Evolutionary conservation across 2,797 vertebrate genomes (phyloP).

Genomic region (Knipowitschia caucasica): DNA sequence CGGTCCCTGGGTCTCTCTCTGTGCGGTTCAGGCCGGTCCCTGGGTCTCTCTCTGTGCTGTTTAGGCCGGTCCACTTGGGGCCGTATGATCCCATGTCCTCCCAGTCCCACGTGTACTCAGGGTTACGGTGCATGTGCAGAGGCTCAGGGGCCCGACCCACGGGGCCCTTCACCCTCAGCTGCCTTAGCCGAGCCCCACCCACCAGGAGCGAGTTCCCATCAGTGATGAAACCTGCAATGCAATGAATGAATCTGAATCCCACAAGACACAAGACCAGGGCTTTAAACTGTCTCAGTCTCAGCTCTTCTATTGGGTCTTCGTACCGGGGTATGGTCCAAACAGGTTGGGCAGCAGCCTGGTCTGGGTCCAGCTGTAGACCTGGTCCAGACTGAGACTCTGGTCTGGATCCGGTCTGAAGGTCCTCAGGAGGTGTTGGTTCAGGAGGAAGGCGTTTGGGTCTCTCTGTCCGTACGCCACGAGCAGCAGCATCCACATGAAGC

Average conservation of each 20-base stretch:
- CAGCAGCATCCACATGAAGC: conserved; percentile 90
- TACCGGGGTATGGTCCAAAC: conserved; percentile 84
- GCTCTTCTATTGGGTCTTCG: too few relatives aligned
- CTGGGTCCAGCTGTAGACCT: conserved; percentile 85
- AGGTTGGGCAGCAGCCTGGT: conserved; percentile 80
- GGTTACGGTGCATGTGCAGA: conserved; percentile 65
- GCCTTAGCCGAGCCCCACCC: conserved; percentile 85
- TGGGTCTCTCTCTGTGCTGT: conserved; percentile 63
- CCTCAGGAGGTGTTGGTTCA: conserved; percentile 86
- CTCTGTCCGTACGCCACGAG: conserved; percentile 86
- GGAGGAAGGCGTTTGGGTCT: conserved; percentile 84
- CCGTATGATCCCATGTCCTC: conserved; percentile 82
- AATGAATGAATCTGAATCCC: too few relatives aligned
- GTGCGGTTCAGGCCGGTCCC: conserved; percentile 38
- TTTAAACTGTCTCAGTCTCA: too few relatives aligned
- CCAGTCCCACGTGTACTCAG: conserved; percentile 79
- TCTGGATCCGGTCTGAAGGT: conserved; percentile 33
- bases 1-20: too few relatives aligned
- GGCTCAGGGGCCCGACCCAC: conserved; percentile 69
- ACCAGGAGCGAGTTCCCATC: conserved; percentile 92
- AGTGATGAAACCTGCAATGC: conserved; percentile 91
- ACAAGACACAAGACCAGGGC: too few relatives aligned
- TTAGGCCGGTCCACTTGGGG: conserved; percentile 77
- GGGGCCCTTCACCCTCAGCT: conserved; percentile 79
- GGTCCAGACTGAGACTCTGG: conserved; percentile 68